phyloP scores from a whole-genome alignment of 2,113 vertebrate species.

The Isurus oxyrinchus region DNA sequence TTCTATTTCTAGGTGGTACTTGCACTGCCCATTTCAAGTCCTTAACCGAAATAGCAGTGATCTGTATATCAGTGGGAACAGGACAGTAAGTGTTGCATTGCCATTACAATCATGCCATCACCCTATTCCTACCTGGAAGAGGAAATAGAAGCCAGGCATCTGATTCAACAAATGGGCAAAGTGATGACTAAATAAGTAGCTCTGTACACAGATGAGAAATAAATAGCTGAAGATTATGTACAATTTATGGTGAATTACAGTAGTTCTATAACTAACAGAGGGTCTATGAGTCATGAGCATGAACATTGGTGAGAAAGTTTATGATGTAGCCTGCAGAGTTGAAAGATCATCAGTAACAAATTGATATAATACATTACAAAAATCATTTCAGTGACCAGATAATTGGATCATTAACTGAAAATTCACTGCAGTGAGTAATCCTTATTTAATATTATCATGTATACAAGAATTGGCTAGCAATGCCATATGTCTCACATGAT shows the following conservation, averaged over 20 bases:
- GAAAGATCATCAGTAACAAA: neutral
- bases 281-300: neutral
- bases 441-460: constrained; percentile 17
- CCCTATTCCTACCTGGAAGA: neutral
- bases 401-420: constrained; percentile 28
- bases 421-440: constrained; percentile 9
- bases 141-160: neutral
- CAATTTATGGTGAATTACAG: neutral
- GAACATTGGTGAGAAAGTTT: neutral
- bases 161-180: neutral
- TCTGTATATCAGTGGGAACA: neutral
- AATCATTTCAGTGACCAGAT: constrained; percentile 13
- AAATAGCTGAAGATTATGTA: neutral
- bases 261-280: neutral
- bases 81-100: neutral
- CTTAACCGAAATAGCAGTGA: neutral
- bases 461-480: neutral
- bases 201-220: neutral
- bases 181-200: neutral
- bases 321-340: constrained; percentile 3
- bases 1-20: neutral
- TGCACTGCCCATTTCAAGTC: neutral
- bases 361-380: constrained; percentile 9
- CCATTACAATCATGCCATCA: neutral
- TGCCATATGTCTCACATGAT: neutral